Conservation (phyloP, 2,888 invertebrate genomes). For the Hyles lineata region DNA sequence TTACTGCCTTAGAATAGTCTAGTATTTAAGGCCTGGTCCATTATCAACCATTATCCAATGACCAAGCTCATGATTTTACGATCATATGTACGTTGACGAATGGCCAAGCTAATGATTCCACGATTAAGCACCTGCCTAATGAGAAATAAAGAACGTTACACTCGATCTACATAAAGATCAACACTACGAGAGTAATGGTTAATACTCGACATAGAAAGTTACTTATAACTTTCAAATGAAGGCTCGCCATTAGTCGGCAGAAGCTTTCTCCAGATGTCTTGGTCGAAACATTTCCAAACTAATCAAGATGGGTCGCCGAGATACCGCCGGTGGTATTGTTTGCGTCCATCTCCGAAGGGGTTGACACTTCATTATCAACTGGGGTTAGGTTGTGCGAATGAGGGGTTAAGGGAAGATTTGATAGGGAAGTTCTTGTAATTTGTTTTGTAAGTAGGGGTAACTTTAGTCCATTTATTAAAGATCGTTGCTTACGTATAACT, state of each 20-base stretch:
- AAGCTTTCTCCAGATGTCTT: background rate
- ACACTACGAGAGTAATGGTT: too few relatives aligned
- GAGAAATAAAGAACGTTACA: too few relatives aligned
- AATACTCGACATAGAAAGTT: background rate
- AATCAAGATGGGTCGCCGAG: background rate
- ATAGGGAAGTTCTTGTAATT: background rate
- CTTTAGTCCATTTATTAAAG: too few relatives aligned
- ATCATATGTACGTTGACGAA: too few relatives aligned
- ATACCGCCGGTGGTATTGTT: background rate
- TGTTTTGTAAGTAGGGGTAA: background rate
- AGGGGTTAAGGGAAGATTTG: background rate
- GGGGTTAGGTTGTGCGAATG: background rate
- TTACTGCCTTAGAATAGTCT: too few relatives aligned
- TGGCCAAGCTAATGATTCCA: too few relatives aligned
- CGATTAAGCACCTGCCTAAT: too few relatives aligned
- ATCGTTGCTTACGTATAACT: too few relatives aligned
- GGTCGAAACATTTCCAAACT: conserved; percentile 5
- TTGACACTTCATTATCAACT: conserved; percentile 1
- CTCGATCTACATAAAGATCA: too few relatives aligned
- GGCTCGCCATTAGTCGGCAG: background rate
- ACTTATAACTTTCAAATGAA: background rate
- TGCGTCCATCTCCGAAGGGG: background rate
- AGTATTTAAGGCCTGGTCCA: too few relatives aligned
- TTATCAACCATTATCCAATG: too few relatives aligned
- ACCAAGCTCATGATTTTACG: too few relatives aligned